Evolutionary conservation across 2,888 invertebrate genomes (phyloP), one percentile per base, ranked within the genome.

Genomic region (Drosophila monieri): DNA sequence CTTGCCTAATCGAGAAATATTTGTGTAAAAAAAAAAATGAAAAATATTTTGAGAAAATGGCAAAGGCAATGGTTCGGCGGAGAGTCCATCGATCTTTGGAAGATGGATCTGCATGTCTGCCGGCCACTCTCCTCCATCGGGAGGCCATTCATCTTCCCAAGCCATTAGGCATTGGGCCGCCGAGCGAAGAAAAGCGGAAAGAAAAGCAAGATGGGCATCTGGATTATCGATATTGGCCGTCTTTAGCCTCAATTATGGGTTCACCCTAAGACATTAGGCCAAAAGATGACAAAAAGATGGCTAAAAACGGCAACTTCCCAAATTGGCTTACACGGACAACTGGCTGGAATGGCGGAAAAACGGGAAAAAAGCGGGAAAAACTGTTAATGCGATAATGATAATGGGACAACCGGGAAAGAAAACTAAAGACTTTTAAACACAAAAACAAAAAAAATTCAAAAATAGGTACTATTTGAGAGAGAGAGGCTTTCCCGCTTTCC

Each of bases 311-410:
- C 39, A 35, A 59, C 44, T 55, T 78, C 61, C 59, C 56, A 85
- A 79, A 79, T 79, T 79, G 86, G 80, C 86, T 85, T 85, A 78
- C 55, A 49, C 54, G 21, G 46, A 53, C 21, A 55, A 55, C 32
- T 54, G 49, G 46, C 46, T 72, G 54, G 27, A 27, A 27, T 27
- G 27, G 52, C 37, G 39, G 30, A 30, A 35, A 23, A 23, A 41
- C n/a, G n/a, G 15, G 48, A 54, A 41, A 23, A 55, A 57, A n/a
- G 14, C 14, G 25, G 32, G 9, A 60, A 79, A 54, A 66, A 66
- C 76, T 59, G 85, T 85, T 80, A 80, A 78, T 78, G 85, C 81
- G 78, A 85, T 81, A 80, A 85, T 78, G 85, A 85, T 85, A 85
- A 81, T 58, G 65, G 69, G 59, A 53, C 69, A 83, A 61, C 70